phyloP scores from a whole-genome alignment of 2,797 vertebrate genomes.

The Falco naumanni region DNA sequence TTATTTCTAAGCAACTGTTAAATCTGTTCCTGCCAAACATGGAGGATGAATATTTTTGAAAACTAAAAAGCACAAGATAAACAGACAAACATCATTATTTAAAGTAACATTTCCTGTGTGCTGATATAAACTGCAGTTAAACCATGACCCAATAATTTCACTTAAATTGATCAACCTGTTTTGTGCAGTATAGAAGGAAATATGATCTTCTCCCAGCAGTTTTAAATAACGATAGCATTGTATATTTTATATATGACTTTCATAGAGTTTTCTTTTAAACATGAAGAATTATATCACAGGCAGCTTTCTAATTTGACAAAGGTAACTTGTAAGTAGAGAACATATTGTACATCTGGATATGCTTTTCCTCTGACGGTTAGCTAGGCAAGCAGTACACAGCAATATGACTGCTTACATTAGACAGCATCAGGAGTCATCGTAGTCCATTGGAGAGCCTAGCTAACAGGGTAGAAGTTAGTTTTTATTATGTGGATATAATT shows the following conservation, averaged over 20 bases:
- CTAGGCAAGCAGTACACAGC: background rate
- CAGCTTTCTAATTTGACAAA: background rate
- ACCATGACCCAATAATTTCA: background rate
- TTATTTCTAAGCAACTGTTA: background rate
- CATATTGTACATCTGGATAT: background rate
- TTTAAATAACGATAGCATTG: background rate
- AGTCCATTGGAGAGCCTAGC: background rate
- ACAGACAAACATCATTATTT: background rate
- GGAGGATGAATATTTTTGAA: background rate
- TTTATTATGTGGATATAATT: background rate
- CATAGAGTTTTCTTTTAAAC: background rate
- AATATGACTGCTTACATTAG: background rate
- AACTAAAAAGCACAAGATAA: background rate
- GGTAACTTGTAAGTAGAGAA: background rate
- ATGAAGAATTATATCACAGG: background rate
- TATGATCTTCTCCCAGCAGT: background rate
- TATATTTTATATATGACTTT: background rate
- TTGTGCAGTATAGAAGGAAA: background rate
- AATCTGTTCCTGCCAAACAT: background rate
- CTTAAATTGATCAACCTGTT: background rate
- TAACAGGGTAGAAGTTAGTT: background rate
- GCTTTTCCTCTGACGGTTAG: background rate
- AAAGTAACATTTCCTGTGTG: background rate
- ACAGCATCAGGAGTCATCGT: rapidly evolving
- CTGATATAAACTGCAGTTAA: background rate